A percentile compares a stretch with the other conserved stretches of the same genome.
Conservation (phyloP, 1,140 invertebrate species). For the Chionoecetes opilio region DNA sequence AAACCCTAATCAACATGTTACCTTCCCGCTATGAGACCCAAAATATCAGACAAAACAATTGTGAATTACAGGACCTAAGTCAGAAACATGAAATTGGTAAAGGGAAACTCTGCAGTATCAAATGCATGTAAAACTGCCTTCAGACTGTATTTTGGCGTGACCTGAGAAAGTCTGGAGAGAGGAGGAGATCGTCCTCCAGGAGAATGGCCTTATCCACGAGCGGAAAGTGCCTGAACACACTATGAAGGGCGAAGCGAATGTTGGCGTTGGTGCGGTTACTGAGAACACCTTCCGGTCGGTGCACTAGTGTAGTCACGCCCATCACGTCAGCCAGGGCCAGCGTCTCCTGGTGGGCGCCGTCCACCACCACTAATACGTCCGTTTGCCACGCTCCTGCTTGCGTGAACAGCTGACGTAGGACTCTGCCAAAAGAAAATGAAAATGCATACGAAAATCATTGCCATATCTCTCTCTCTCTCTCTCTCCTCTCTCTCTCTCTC, state of each 20-base stretch:
- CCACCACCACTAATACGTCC: slow-evolving; percentile 68
- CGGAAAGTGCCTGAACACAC: slow-evolving; percentile 55
- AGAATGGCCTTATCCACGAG: slow-evolving; percentile 60
- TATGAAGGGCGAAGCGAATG: slow-evolving; percentile 57
- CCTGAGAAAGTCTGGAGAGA: slow-evolving; percentile 70
- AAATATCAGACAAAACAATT: no score
- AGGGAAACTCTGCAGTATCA: no score
- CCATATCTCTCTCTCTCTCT: no score
- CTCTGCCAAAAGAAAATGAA: slow-evolving; percentile 34
- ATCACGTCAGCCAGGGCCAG: slow-evolving; percentile 64
- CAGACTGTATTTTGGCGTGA: neutral
- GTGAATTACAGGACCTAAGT: no score
- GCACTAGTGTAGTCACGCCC: slow-evolving; percentile 20
- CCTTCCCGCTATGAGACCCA: no score
- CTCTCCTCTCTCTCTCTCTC: no score
- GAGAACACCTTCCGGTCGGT: slow-evolving; percentile 45
- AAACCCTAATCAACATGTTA: no score
- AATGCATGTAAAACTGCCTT: neutral
- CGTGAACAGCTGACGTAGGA: slow-evolving; percentile 58
- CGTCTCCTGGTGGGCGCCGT: slow-evolving; percentile 70
- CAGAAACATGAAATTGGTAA: no score
- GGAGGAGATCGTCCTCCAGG: slow-evolving; percentile 66
- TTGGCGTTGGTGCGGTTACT: slow-evolving; percentile 70
- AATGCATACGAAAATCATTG: no score
- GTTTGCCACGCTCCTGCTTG: slow-evolving; percentile 72